These are phyloP conservation scores for Gortyna flavago DNA, from an alignment of 2,888 invertebrate genomes.

Conservation along the genomic window DNA sequence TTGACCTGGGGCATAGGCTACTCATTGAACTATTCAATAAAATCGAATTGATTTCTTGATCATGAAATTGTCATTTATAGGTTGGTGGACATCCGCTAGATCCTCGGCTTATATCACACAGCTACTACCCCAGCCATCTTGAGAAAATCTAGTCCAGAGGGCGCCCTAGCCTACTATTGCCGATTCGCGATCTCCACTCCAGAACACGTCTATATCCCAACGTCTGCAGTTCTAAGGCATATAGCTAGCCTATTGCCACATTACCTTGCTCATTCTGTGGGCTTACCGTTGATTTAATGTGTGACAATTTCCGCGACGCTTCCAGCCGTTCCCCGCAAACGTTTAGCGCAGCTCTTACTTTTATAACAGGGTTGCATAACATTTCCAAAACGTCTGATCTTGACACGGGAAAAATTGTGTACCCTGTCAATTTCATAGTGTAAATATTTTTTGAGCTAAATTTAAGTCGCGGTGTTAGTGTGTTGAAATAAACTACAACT, in stretches of 20 bases:
- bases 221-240: not conserved
- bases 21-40: not conserved
- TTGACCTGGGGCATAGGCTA: not conserved
- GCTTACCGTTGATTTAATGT: slow-evolving; percentile 25
- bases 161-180: not conserved
- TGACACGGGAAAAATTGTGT: slow-evolving; percentile 60
- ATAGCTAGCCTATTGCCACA: not conserved
- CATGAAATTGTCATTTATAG: not conserved
- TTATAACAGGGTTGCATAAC: slow-evolving; percentile 76
- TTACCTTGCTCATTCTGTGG: slow-evolving; percentile 7
- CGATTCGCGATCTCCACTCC: not conserved
- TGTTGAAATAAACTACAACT: slow-evolving; percentile 30
- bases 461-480: slow-evolving; percentile 8
- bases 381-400: slow-evolving; percentile 67
- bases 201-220: not conserved
- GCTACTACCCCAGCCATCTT: not conserved
- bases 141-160: not conserved
- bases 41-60: slow-evolving; percentile 4
- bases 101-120: not conserved
- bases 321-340: slow-evolving; percentile 70
- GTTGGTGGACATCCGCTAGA: not conserved
- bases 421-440: slow-evolving; percentile 34
- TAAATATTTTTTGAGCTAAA: slow-evolving; percentile 21
- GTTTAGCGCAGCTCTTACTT: slow-evolving; percentile 72
- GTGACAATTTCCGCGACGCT: slow-evolving; percentile 68